Base-by-base conservation (phyloP, 1,140 invertebrate species). In the Procambarus clarkii region DNA sequence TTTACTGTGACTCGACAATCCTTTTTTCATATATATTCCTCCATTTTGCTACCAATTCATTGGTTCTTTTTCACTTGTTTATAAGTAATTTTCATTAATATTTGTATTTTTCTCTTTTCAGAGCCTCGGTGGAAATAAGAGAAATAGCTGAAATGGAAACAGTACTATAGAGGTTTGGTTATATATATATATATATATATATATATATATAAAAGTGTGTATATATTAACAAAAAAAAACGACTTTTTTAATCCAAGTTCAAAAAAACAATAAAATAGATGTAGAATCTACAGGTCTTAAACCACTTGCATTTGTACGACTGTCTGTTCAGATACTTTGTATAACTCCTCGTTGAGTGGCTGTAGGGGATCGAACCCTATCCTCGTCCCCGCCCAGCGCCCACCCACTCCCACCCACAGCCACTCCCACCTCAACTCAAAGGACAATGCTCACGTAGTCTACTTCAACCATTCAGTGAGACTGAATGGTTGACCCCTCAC, bases 121-220 rank as follows among this genome's bases (percentile, higher is more conserved):
- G 88, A 83, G 69, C 88, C 45, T 90, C 88, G 24, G 15, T 58
- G 64, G 88, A 90, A 74, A 90, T 90, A 76, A 83, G 88, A 64
- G 88, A 90, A 77, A 90, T 90, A 58, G 88, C 88, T 11, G 88
- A 90, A 71, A 90, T 90, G 88, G 88, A 90, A 71, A 90, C 88
- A n/a, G 88, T 90, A 60, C 64, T 90, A 90, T 90, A 90, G 84
- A 69, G 78, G 78, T 69, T 54, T 64, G 86, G 64, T 54, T 5
- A 54, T 71, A 71, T 71, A 34, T 24, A 18, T n/a, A n/a, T n/a
- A n/a, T n/a, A n/a, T n/a, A n/a, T n/a, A n/a, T n/a, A n/a, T n/a
- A n/a, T n/a, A n/a, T n/a, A n/a, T n/a, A n/a, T n/a, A n/a, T n/a
- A 71, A 71, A 4, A 34, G 69, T 71, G 69, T 71, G 24, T 18